These are phyloP conservation scores for Periparus ater DNA, from an alignment of 2,797 vertebrate genomes.

Conservation along the genomic window DNA sequence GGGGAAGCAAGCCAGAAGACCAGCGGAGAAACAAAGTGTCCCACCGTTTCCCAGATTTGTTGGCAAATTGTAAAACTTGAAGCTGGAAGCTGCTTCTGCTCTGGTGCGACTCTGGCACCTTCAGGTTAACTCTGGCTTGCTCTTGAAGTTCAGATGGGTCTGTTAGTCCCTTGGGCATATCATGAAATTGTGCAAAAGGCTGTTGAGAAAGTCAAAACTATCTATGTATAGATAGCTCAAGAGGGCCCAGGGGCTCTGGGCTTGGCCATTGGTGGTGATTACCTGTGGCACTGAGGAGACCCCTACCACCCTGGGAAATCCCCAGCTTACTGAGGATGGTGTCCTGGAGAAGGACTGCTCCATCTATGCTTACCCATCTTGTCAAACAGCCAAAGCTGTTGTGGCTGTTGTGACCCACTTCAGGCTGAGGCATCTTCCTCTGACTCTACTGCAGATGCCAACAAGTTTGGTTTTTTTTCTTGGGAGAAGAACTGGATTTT, in stretches of 20 bases:
- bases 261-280: not conserved
- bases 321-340: not conserved
- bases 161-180: not conserved
- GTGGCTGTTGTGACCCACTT: not conserved
- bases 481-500: not conserved
- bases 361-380: accelerated
- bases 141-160: not conserved
- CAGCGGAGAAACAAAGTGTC: not conserved
- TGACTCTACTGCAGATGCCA: not conserved
- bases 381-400: not conserved
- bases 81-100: not conserved
- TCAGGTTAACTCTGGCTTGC: not conserved
- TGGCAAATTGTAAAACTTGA: not conserved
- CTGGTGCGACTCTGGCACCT: not conserved
- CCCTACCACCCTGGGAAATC: not conserved
- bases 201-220: not conserved
- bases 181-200: not conserved
- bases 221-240: not conserved
- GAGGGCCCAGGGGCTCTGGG: not conserved
- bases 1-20: not conserved
- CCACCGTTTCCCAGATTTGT: not conserved
- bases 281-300: accelerated
- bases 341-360: not conserved
- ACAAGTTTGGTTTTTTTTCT: not conserved
- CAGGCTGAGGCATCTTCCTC: not conserved